These are phyloP conservation scores for Noturus placidus DNA, from an alignment of 2,113 vertebrate genomes.

Conservation along the genomic window DNA sequence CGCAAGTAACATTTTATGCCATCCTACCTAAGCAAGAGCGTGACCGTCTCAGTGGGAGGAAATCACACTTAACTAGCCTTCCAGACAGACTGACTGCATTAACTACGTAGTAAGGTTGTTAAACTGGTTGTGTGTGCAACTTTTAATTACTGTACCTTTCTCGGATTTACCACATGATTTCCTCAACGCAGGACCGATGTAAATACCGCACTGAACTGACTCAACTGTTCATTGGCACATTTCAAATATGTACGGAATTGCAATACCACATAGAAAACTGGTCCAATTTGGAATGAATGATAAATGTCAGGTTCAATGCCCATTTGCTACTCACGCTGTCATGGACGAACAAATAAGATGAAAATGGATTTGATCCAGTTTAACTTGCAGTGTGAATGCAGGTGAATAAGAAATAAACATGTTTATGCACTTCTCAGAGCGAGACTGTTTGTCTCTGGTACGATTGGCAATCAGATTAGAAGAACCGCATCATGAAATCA, in stretches of 20 bases:
- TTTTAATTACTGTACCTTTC: no score
- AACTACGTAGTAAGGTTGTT: neutral
- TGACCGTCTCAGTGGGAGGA: neutral
- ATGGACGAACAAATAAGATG: neutral
- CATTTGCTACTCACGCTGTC: neutral
- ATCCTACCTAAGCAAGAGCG: neutral
- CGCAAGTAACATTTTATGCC: neutral
- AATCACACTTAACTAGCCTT: neutral
- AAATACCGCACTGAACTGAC: neutral
- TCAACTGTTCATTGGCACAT: neutral
- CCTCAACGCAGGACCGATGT: neutral
- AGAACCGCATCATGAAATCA: conserved; percentile 15
- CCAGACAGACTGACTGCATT: neutral
- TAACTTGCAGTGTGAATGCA: neutral
- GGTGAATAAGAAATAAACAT: neutral
- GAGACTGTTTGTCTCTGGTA: neutral
- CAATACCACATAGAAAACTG: neutral
- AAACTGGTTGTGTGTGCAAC: neutral
- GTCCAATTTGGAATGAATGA: neutral
- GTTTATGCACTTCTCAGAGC: neutral
- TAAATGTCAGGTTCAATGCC: neutral
- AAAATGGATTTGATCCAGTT: neutral
- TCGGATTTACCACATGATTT: neutral
- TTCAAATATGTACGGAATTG: neutral
- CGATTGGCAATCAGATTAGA: neutral